A percentile compares a stretch with the other conserved stretches of the same genome.
Evolutionary conservation across 1,140 invertebrate genomes (phyloP).

Genomic region (Luehdorfia chinensis): DNA sequence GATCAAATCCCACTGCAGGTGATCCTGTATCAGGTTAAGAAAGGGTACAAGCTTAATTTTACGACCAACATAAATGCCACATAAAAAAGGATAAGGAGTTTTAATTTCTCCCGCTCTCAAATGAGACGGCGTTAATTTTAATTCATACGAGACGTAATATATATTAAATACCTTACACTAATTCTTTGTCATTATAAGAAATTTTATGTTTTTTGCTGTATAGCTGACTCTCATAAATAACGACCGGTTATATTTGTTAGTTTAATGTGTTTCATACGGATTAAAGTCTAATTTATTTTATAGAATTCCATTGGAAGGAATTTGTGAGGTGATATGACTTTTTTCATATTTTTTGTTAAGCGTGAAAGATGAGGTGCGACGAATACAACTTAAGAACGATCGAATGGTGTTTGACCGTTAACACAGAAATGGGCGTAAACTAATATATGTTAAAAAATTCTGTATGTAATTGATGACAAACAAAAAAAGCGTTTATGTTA

Average conservation of each 20-base stretch:
- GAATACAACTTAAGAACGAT: background rate
- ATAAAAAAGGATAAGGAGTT: constrained; percentile 70
- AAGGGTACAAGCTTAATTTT: constrained; percentile 56
- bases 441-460: constrained; percentile 12
- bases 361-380: constrained; percentile 20
- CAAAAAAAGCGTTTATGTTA: constrained; percentile 13
- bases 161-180: constrained; percentile 39
- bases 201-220: constrained; percentile 49
- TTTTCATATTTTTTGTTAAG: constrained; percentile 10
- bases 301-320: constrained; percentile 25
- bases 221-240: constrained; percentile 52
- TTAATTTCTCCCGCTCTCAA: constrained; percentile 67
- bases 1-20: constrained; percentile 37
- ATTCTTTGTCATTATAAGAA: constrained; percentile 60
- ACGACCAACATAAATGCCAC: constrained; percentile 67
- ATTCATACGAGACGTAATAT: constrained; percentile 36
- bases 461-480: constrained; percentile 6
- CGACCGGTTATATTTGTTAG: constrained; percentile 55
- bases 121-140: constrained; percentile 69
- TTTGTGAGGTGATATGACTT: constrained; percentile 3
- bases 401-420: background rate
- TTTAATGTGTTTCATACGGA: constrained; percentile 51
- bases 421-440: background rate
- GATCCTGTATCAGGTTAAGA: constrained; percentile 47
- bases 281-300: constrained; percentile 53